Percentiles rank a stretch among this genome's conserved stretches.
phyloP scores from a whole-genome alignment of 2,797 vertebrate genomes.

The Lagocephalus sceleratus region DNA sequence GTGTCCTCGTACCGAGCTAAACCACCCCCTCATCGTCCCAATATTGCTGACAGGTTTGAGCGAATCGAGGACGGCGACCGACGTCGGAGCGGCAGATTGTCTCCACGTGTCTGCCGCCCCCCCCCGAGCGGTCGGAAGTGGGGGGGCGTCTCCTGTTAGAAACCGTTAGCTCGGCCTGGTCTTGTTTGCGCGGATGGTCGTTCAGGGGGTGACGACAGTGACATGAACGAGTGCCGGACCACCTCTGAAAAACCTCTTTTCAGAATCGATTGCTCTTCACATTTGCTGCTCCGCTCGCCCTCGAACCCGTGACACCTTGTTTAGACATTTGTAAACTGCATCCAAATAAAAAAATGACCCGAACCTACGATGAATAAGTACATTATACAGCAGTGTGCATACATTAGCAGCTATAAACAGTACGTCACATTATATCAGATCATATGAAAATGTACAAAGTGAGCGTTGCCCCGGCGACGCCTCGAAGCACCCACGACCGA shows the following conservation, averaged over 20 bases:
- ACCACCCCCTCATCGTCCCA: constrained; percentile 58
- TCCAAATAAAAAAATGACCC: constrained; percentile 82
- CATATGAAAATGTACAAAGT: constrained; percentile 99
- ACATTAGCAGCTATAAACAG: constrained; percentile 96
- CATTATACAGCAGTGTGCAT: constrained; percentile 93
- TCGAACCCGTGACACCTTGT: constrained; percentile 49
- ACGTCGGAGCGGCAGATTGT: constrained; percentile 78
- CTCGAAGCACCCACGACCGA: constrained; percentile 82
- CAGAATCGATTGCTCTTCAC: constrained; percentile 74
- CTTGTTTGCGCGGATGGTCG: too few relatives aligned
- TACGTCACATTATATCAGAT: constrained; percentile 96
- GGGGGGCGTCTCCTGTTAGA: constrained; percentile 81
- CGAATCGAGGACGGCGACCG: constrained; percentile 56
- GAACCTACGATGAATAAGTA: constrained; percentile 87
- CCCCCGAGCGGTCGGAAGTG: constrained; percentile 44
- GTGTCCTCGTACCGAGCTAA: constrained; percentile 66
- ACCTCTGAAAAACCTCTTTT: constrained; percentile 77
- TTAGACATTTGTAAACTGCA: constrained; percentile 70
- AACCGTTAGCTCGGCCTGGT: constrained; percentile 24
- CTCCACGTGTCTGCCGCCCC: constrained; percentile 65
- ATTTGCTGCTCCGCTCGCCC: constrained; percentile 30
- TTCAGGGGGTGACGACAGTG: too few relatives aligned
- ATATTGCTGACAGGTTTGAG: constrained; percentile 78
- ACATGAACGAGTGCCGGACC: constrained; percentile 85
- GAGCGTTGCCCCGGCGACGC: constrained; percentile 84